Evolutionary conservation across 2,888 invertebrate genomes (phyloP).

Genomic region (Teleogryllus oceanicus): DNA sequence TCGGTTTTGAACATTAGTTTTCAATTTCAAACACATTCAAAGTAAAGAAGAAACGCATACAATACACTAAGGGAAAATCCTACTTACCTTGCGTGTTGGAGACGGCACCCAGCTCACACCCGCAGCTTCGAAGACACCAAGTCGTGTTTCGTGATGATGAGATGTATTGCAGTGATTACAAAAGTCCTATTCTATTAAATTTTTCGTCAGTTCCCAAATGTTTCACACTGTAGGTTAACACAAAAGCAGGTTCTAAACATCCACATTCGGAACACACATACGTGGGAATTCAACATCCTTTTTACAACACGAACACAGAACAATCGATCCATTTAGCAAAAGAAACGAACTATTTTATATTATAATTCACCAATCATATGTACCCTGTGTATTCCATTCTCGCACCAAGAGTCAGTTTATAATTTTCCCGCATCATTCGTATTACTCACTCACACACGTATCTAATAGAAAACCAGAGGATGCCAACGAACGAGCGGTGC

Average conservation of each 20-base stretch:
- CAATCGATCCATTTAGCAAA: not conserved
- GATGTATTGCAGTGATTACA: no score
- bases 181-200: no score
- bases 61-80: no score
- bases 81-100: no score
- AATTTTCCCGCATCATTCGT: not conserved
- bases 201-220: not conserved
- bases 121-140: no score
- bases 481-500: not conserved
- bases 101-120: no score
- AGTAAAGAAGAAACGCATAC: no score
- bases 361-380: not conserved
- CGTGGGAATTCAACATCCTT: not conserved
- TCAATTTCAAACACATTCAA: no score
- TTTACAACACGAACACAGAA: not conserved
- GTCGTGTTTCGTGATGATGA: no score
- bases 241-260: not conserved
- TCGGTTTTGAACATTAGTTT: no score
- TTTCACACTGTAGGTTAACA: constrained; percentile 11
- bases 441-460: not conserved
- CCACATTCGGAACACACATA: not conserved
- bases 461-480: not conserved
- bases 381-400: constrained; percentile 1
- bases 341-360: not conserved
- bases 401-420: not conserved